Evolutionary conservation across 30 jellyfish, hydroid and myxozoan species (phyloP).

Genomic region (Sanderia malayensis): DNA sequence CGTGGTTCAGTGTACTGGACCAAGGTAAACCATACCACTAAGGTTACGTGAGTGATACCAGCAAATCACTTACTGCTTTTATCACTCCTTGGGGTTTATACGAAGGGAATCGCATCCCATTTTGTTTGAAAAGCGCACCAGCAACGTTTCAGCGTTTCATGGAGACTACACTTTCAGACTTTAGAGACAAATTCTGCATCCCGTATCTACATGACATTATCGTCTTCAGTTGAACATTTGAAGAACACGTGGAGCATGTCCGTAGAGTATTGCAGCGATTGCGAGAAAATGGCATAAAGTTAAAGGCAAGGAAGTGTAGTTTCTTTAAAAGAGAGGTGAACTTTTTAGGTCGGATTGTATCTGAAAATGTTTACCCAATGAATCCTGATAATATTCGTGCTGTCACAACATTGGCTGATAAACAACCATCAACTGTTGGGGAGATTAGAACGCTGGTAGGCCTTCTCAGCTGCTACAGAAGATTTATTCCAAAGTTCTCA

Average conservation of each 20-base stretch:
- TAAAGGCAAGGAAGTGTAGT: conserved; percentile 36
- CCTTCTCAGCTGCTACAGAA: conserved; percentile 50
- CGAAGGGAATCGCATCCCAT: conserved; percentile 58
- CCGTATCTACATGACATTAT: conserved; percentile 56
- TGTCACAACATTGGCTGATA: conserved; percentile 42
- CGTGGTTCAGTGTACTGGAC: conserved; percentile 21
- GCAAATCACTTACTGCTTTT: conserved; percentile 33
- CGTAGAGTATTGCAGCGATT: conserved; percentile 46
- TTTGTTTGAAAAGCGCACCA: conserved; percentile 54
- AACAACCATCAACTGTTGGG: conserved; percentile 42
- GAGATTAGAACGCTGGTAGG: conserved; percentile 55
- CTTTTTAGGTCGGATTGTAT: conserved; percentile 40
- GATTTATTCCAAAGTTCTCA: conserved; percentile 42
- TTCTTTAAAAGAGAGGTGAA: conserved; percentile 45
- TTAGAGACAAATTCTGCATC: not conserved
- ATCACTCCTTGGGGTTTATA: conserved; percentile 66
- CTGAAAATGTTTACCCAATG: conserved; percentile 25
- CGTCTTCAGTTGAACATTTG: conserved; percentile 27
- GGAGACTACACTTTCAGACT: conserved; percentile 24
- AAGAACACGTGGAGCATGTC: conserved; percentile 50
- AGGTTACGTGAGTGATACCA: conserved; percentile 43
- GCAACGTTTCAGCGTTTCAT: conserved; percentile 52
- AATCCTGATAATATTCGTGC: conserved; percentile 37
- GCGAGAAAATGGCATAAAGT: conserved; percentile 43
- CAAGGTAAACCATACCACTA: conserved; percentile 2